Evolutionary conservation across 2,113 vertebrate species (phyloP).

Genomic region (Tauraco erythrolophus): DNA sequence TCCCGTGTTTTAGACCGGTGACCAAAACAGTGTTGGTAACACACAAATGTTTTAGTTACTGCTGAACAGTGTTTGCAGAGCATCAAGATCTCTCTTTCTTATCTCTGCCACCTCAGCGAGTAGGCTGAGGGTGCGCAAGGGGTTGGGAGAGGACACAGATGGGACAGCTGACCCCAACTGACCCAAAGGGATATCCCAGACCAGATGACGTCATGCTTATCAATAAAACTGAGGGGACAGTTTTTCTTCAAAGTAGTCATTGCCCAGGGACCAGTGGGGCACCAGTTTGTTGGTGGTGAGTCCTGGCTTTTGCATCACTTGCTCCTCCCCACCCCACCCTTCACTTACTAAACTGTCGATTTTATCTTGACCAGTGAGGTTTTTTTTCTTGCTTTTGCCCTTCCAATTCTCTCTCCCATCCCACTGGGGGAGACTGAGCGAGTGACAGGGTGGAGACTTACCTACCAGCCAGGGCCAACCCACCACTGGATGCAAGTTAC

Average conservation of each 20-base stretch:
- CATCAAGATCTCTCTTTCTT: background rate
- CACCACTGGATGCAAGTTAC: background rate
- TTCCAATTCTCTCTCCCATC: background rate
- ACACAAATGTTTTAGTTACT: background rate
- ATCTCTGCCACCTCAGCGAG: background rate
- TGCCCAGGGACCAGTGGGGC: background rate
- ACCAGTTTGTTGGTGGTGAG: background rate
- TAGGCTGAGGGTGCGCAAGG: background rate
- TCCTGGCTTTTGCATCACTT: background rate
- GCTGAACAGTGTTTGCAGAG: background rate
- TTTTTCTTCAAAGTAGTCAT: background rate
- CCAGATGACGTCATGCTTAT: rapidly evolving
- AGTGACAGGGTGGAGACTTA: background rate
- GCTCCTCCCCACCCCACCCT: background rate
- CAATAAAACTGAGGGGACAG: background rate
- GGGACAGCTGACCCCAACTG: background rate
- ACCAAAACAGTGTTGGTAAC: background rate
- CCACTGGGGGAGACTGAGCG: rapidly evolving
- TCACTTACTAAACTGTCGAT: background rate
- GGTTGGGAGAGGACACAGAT: rapidly evolving
- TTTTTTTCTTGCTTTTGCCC: background rate
- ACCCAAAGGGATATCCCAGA: background rate
- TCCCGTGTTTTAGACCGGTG: background rate
- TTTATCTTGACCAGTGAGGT: background rate
- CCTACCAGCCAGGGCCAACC: background rate